Conservation (phyloP, 1,140 invertebrate species). For the Drosophila setifemur region DNA sequence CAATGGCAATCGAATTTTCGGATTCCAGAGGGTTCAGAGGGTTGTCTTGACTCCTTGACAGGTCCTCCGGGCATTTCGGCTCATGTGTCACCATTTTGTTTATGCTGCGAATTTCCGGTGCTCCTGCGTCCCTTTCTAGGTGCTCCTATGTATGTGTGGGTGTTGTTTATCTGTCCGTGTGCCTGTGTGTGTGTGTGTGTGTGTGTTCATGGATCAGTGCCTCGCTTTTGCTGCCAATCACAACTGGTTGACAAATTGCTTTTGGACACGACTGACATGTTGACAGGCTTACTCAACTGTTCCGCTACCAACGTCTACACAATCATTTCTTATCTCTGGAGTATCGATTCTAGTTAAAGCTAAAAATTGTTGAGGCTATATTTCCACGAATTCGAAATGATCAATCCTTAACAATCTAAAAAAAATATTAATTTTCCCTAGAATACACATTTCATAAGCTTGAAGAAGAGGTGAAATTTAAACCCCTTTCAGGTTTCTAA, state of each 20-base stretch:
- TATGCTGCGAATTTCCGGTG: constrained; percentile 56
- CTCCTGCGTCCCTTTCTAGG: constrained; percentile 15
- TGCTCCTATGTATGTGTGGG: background rate
- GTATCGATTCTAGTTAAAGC: constrained; percentile 4
- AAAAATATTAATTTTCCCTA: too few species aligned
- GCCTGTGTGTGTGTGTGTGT: constrained; percentile 1
- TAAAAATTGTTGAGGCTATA: background rate
- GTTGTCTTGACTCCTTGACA: constrained; percentile 38
- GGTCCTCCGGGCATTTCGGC: constrained; percentile 23
- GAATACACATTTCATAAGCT: too few species aligned
- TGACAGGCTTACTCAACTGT: constrained; percentile 58
- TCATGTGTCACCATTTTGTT: constrained; percentile 56
- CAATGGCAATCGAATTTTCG: constrained; percentile 36
- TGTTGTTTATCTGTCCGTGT: background rate
- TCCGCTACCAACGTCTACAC: background rate
- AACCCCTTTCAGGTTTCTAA: too few species aligned
- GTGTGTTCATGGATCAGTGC: constrained; percentile 45
- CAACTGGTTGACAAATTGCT: constrained; percentile 79
- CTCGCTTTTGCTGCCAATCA: constrained; percentile 72
- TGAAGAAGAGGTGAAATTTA: too few species aligned
- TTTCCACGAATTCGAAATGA: too few species aligned
- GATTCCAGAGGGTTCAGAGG: background rate
- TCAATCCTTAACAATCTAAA: too few species aligned
- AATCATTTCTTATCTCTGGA: constrained; percentile 12
- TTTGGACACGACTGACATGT: constrained; percentile 69